Evolutionary conservation across 2,888 invertebrate species (phyloP), one percentile per base, ranked within the genome.

Genomic region (Vesta saturnalis): DNA sequence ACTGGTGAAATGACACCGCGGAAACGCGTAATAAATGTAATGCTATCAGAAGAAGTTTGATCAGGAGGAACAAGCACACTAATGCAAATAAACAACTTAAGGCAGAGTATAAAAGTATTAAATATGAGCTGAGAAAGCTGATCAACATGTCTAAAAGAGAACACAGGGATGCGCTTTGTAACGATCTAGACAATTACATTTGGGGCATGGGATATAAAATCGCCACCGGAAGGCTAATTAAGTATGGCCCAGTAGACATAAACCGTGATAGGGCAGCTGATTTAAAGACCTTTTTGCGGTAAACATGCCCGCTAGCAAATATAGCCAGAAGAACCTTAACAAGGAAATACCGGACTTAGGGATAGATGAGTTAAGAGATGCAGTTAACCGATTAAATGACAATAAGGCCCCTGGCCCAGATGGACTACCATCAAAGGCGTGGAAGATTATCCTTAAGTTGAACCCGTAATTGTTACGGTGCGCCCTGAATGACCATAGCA

Each of bases 191-290:
- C 1, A 6, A 23, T 12, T 30, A 57, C 35, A 23, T 35, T 1
- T 57, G 57, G 57, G 57, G 57, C 1, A 10, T n/a, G 6, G 57
- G 57, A 15, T 57, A 57, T 39, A 57, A 35, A 18, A 57, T 57
- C 4, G 35, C n/a, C 4, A 14, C 12, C 16, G 15, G n/a, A 12
- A 57, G 18, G 12, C 15, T 57, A 4, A 5, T 1, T 4, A 21
- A 23, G 1, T 19, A 1, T 4, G 1, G 19, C 23, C 1, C 6
- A 16, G 23, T 3, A 2, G 1, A 35, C 15, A 18, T 15, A 18
- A 10, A 1, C 21, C 1, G 22, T 2, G 1, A 6, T 6, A 15
- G 14, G 12, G n/a, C 5, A 4, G 1, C 19, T 19, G 4, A 5
- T 12, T 2, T 10, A 10, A 19, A 15, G 14, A 21, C 5, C 1